Percentiles rank a stretch among this genome's conserved stretches.
phyloP scores from a whole-genome alignment of 1,140 invertebrate genomes.

The Leptinotarsa undecemlineata region DNA sequence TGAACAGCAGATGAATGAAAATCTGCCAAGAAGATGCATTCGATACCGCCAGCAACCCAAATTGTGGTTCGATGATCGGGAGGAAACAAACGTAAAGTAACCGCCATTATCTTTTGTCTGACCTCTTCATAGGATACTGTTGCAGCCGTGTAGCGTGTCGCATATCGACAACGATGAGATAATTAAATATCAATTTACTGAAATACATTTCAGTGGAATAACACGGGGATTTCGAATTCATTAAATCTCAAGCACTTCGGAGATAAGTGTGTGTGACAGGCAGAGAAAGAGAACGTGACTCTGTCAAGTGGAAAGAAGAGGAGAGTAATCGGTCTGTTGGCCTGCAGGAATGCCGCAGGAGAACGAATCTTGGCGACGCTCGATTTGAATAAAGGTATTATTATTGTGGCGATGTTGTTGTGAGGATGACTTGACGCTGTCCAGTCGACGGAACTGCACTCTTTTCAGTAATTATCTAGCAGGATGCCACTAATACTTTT shows the following conservation, averaged over 20 bases:
- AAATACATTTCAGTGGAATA: constrained; percentile 46
- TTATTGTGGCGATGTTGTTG: constrained; percentile 5
- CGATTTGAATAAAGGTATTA: constrained; percentile 24
- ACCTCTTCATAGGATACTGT: not conserved
- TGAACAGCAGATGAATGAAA: not conserved
- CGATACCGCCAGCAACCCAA: not conserved
- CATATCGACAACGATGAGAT: constrained; percentile 36
- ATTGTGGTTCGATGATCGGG: constrained; percentile 8
- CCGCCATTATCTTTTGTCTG: constrained; percentile 21
- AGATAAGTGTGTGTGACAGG: constrained; percentile 42
- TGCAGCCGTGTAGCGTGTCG: constrained; percentile 35
- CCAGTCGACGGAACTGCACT: no score
- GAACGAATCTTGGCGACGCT: constrained; percentile 29
- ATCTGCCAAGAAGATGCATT: no score
- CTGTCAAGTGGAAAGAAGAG: constrained; percentile 26
- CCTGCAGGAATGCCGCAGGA: constrained; percentile 41
- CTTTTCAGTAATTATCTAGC: no score
- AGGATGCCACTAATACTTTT: no score
- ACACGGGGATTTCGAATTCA: constrained; percentile 43
- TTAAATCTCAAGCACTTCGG: constrained; percentile 41
- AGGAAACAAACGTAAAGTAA: constrained; percentile 7
- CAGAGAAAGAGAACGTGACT: constrained; percentile 23
- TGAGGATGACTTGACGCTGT: no score
- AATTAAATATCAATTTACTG: constrained; percentile 49
- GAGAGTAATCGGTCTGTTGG: constrained; percentile 31